Conservation (phyloP, 2,113 vertebrate species). For the Bucco capensis region DNA sequence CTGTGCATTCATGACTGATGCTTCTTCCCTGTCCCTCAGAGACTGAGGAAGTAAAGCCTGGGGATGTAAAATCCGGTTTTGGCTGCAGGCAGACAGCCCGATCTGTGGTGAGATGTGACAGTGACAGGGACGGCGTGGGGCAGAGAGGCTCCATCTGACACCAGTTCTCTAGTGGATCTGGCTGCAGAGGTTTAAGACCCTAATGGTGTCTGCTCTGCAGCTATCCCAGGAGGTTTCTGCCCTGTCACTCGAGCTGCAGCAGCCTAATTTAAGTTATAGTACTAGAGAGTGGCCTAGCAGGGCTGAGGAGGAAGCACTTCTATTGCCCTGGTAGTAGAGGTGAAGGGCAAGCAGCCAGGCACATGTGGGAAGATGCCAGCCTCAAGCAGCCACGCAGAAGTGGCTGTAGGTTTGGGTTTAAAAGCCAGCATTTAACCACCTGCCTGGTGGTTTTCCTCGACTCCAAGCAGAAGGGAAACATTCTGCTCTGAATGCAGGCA, state of each 20-base stretch:
- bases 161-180: background rate
- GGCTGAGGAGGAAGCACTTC: background rate
- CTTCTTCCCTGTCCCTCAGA: background rate
- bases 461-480: background rate
- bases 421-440: background rate
- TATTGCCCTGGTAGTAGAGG: background rate
- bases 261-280: background rate
- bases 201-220: background rate
- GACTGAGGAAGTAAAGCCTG: constrained; percentile 19
- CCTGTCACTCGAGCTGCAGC: background rate
- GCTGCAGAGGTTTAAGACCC: background rate
- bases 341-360: background rate
- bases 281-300: background rate
- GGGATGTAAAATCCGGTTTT: constrained; percentile 44
- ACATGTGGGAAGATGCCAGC: background rate
- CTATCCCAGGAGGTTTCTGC: background rate
- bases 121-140: background rate
- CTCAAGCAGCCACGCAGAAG: background rate
- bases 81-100: background rate
- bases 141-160: background rate
- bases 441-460: background rate
- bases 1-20: constrained; percentile 14
- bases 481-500: background rate
- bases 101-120: constrained; percentile 28
- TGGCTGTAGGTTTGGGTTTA: constrained; percentile 1